phyloP scores from a whole-genome alignment of 2,888 invertebrate species.

The Cephus rjabovi region DNA sequence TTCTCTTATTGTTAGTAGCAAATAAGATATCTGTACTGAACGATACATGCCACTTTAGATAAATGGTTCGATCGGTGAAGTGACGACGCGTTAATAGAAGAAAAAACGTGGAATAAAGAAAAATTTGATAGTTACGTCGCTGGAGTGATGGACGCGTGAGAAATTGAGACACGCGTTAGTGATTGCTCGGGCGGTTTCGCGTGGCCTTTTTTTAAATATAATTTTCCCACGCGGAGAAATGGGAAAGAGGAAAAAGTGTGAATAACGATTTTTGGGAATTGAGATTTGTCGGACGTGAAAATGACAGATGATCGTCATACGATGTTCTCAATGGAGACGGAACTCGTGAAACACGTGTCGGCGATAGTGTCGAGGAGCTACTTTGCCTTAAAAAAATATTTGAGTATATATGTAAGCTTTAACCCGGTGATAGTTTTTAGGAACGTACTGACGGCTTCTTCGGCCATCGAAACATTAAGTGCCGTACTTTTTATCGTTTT shows the following conservation, averaged over 20 bases:
- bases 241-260: neutral
- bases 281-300: neutral
- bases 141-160: neutral
- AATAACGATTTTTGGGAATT: neutral
- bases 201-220: neutral
- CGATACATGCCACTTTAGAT: neutral
- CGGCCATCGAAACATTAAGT: conserved; percentile 21
- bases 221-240: neutral
- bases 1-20: neutral
- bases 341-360: neutral
- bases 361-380: neutral
- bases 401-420: conserved; percentile 25
- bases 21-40: neutral
- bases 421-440: conserved; percentile 57
- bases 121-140: neutral
- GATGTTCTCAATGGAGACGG: neutral
- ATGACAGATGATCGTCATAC: neutral
- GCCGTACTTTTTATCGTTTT: neutral
- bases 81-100: neutral
- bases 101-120: neutral
- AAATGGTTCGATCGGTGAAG: neutral
- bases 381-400: neutral
- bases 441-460: conserved; percentile 44
- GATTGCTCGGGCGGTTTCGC: neutral
- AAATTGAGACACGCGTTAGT: neutral